Evolutionary conservation across 2,888 invertebrate species (phyloP).

Genomic region (Cephus sareptanus): DNA sequence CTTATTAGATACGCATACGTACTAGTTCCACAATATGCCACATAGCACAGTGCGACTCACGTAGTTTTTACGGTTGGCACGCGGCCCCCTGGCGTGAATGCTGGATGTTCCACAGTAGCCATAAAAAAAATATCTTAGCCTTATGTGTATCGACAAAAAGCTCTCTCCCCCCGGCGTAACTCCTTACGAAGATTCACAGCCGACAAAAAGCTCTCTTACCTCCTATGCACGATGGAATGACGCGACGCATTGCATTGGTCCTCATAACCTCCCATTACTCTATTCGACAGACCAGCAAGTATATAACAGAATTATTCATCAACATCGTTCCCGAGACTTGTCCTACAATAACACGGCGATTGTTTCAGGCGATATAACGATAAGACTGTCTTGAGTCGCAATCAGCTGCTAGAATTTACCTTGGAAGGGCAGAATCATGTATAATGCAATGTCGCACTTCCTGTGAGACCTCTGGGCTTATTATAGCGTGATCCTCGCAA

Average conservation of each 20-base stretch:
- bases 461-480: background rate
- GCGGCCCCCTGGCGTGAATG: background rate
- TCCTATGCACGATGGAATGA: background rate
- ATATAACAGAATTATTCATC: background rate
- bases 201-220: background rate
- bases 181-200: background rate
- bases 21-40: background rate
- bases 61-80: background rate
- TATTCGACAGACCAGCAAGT: background rate
- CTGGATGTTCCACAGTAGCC: background rate
- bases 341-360: background rate
- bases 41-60: background rate
- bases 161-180: background rate
- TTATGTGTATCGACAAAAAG: background rate
- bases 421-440: background rate
- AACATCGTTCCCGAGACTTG: background rate
- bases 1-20: background rate
- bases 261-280: background rate
- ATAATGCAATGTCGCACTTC: background rate
- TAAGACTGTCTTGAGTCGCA: background rate
- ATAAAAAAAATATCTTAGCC: background rate
- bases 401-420: background rate
- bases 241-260: background rate
- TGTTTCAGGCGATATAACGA: background rate
- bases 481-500: background rate